Evolutionary conservation across 2,113 vertebrate species (phyloP), one percentile per base, ranked within the genome.

Genomic region (Plecturocebus donacophilus): DNA sequence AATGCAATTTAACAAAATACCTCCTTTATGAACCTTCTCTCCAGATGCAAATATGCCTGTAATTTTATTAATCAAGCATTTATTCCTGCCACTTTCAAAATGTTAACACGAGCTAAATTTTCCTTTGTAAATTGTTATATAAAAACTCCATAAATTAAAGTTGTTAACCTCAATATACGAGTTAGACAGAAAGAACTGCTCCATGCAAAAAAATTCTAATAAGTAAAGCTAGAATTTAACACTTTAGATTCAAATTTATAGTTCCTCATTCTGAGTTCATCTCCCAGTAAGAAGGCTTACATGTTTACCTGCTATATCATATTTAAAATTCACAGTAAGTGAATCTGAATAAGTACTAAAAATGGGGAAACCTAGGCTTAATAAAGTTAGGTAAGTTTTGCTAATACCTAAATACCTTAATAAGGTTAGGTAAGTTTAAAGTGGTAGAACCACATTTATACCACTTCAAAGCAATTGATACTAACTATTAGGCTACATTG

Each of bases 21-120:
- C 95, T 97, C 95, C 73, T 94, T 87, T 45, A n/a, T 56, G 93
- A 32, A 20, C 71, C 58, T 89, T 92, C 87, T 96, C 54, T 87
- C 49, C n/a, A 95, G 80, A 96, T 91, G 47, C 79, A 97, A 96
- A 84, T 1, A 42, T 71, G 94, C 64, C 7, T 88, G 58, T 64
- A 91, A 76, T 25, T n/a, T 86, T 91, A 90, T 88, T 96, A 20
- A 19, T 86, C 0, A 66, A 64, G 47, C 64, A 10, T 75, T 88
- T 77, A 42, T 93, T 6, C 2, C 47, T 42, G 1, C 11, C 61
- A 84, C 66, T 79, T 95, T 96, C n/a, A 54, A 54, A 91, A 96
- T 21, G 87, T 58, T 17, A 70, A 77, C 87, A 73, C 91, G 30
- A 95, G 49, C 20, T 13, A 14, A 56, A 25, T 68, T 87, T 93